Conservation (phyloP, 1,140 invertebrate genomes). For the Ceratosolen solmsi region DNA sequence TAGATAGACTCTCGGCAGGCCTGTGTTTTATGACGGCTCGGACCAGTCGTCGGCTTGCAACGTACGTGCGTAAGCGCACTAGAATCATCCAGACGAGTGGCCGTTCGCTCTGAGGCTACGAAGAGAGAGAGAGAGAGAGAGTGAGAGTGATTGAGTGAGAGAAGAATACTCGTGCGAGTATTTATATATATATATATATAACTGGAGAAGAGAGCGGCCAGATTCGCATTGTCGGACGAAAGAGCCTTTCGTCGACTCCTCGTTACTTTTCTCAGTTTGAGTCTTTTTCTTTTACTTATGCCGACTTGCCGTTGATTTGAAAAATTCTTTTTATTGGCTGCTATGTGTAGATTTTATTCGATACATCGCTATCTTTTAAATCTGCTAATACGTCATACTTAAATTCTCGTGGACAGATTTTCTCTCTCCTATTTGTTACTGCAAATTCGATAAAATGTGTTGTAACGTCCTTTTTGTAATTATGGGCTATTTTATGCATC, state of each 20-base stretch:
- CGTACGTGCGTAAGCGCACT: constrained; percentile 18
- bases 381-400: background rate
- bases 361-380: background rate
- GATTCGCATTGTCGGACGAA: background rate
- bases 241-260: constrained; percentile 18
- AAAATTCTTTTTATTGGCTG: background rate
- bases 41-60: background rate
- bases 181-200: background rate
- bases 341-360: background rate
- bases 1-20: constrained; percentile 16
- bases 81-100: background rate
- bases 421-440: too few relatives aligned
- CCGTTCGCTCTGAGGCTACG: background rate
- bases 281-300: background rate
- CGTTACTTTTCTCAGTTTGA: constrained; percentile 7
- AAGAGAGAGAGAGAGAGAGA: background rate
- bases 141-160: background rate
- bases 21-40: background rate
- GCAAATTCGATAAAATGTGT: too few relatives aligned
- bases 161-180: background rate
- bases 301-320: background rate
- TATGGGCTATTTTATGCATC: too few relatives aligned
- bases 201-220: background rate
- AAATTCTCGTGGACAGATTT: too few relatives aligned
- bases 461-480: too few relatives aligned